Evolutionary conservation across 2,113 vertebrate genomes (phyloP).

Genomic region (Pluvianellus socialis): DNA sequence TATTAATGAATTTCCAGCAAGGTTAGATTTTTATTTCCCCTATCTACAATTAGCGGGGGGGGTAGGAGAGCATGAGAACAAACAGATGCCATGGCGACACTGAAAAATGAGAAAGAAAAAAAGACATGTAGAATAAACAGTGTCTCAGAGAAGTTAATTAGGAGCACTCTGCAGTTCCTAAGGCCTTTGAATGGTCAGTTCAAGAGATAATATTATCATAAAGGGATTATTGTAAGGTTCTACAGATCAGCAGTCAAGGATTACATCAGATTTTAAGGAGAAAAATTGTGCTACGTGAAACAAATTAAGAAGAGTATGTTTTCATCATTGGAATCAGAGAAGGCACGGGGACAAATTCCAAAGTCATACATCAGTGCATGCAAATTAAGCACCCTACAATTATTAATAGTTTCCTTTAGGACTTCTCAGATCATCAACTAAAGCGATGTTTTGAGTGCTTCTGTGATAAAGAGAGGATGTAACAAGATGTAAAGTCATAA

Average conservation of each 20-base stretch:
- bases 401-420: neutral
- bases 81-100: neutral
- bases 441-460: neutral
- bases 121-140: neutral
- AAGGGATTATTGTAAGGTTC: neutral
- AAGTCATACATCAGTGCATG: neutral
- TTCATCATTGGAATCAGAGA: neutral
- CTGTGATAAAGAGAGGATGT: neutral
- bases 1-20: neutral
- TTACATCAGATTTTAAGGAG: neutral
- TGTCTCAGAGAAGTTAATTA: neutral
- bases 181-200: neutral
- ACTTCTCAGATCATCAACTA: neutral
- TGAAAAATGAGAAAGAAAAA: neutral
- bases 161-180: neutral
- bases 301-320: neutral
- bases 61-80: neutral
- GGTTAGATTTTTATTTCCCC: neutral
- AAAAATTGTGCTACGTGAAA: neutral
- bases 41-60: neutral
- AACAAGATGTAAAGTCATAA: neutral
- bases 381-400: neutral
- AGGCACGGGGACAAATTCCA: neutral
- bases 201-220: neutral
- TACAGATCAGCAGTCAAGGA: neutral